Evolutionary conservation across 2,113 vertebrate genomes (phyloP).

Genomic region (Mormyrus iriodes): DNA sequence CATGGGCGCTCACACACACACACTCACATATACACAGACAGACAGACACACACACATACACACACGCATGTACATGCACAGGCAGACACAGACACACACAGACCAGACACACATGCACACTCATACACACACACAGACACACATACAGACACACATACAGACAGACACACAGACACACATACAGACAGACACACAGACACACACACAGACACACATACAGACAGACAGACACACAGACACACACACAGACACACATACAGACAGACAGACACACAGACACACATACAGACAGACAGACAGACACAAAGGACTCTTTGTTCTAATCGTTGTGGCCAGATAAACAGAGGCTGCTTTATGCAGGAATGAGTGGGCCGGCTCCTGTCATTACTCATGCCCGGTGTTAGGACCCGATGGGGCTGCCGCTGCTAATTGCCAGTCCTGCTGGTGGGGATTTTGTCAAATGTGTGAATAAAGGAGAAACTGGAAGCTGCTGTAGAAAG

Average conservation of each 20-base stretch:
- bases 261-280: not conserved
- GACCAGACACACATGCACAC: too few species aligned
- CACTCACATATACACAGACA: not conserved
- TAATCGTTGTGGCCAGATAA: not conserved
- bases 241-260: not conserved
- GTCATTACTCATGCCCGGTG: not conserved
- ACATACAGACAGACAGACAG: not conserved
- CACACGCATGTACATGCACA: too few species aligned
- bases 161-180: not conserved
- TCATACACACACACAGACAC: not conserved
- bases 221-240: not conserved
- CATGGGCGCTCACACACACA: not conserved
- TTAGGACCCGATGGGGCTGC: not conserved
- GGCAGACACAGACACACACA: not conserved
- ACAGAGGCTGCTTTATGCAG: not conserved
- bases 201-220: not conserved
- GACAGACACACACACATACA: not conserved
- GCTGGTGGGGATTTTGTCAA: not conserved
- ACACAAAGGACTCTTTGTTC: constrained; percentile 3
- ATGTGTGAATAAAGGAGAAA: not conserved
- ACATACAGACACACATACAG: not conserved
- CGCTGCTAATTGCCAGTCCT: constrained; percentile 2
- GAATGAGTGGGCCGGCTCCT: not conserved
- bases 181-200: not conserved
- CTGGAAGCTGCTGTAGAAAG: not conserved